These are phyloP conservation scores for Axinella damicornis DNA, from an alignment of 37 sponge, comb jelly and placozoan genomes.

Conservation along the genomic window DNA sequence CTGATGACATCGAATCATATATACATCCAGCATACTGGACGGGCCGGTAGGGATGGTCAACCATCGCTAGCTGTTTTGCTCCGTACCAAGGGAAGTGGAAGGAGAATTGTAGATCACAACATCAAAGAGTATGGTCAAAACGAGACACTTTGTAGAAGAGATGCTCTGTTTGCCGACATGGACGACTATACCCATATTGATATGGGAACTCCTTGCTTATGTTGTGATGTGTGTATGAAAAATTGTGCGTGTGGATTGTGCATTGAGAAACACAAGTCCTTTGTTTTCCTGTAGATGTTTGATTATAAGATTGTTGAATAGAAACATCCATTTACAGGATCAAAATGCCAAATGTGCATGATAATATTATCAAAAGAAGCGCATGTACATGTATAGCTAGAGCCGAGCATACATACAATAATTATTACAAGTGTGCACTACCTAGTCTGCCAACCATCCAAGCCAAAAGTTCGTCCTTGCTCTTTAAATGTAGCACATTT, in stretches of 20 bases:
- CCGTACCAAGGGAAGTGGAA: background rate
- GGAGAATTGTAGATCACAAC: too few relatives aligned
- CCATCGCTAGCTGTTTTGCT: background rate
- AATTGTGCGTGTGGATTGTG: slow-evolving; percentile 11
- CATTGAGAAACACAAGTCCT: background rate
- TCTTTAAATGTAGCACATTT: slow-evolving; percentile 2
- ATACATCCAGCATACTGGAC: slow-evolving; percentile 24
- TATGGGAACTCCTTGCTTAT: background rate
- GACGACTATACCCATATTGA: slow-evolving; percentile 18
- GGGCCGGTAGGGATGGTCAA: slow-evolving; percentile 39
- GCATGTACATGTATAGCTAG: background rate
- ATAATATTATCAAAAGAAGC: too few relatives aligned
- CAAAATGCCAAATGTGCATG: too few relatives aligned
- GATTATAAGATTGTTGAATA: background rate
- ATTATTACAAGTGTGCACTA: background rate
- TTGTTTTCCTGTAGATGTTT: background rate
- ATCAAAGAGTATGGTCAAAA: too few relatives aligned
- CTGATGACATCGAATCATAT: slow-evolving; percentile 45
- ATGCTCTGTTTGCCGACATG: slow-evolving; percentile 5
- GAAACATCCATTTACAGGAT: too few relatives aligned
- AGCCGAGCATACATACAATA: background rate
- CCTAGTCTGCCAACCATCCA: background rate
- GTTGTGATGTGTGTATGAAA: slow-evolving; percentile 27
- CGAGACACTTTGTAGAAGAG: slow-evolving; percentile 11
- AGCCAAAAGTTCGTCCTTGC: background rate